Evolutionary conservation across 2,113 vertebrate genomes (phyloP).

Genomic region (Sarotherodon lohbergeri): DNA sequence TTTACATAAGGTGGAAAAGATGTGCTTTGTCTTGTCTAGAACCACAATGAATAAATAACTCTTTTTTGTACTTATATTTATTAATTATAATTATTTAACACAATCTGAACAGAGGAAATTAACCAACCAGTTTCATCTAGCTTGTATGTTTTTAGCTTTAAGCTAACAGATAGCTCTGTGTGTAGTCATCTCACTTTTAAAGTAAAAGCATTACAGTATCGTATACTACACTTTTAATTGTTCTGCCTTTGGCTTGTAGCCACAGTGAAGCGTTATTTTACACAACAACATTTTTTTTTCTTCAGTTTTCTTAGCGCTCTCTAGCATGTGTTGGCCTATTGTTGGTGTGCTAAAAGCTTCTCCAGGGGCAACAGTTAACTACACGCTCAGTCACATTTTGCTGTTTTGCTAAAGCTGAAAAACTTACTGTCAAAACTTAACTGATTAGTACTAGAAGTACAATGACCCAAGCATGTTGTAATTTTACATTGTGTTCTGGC

Average conservation of each 20-base stretch:
- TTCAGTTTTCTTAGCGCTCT: accelerated
- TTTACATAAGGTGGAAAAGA: not conserved
- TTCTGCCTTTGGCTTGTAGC: not conserved
- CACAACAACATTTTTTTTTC: not conserved
- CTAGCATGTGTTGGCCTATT: not conserved
- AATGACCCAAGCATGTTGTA: not conserved
- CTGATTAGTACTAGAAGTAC: not conserved
- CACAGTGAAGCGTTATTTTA: not conserved
- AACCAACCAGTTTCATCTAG: not conserved
- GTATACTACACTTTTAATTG: accelerated
- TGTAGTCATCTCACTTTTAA: not conserved
- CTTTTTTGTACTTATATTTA: not conserved
- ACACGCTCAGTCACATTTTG: not conserved
- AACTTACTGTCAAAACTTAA: not conserved
- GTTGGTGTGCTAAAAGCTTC: not conserved
- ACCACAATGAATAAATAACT: accelerated
- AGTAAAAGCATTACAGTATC: not conserved
- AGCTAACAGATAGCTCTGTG: not conserved
- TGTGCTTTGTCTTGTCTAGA: not conserved
- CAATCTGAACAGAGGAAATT: not conserved
- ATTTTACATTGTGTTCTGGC: not conserved
- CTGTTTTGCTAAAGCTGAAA: not conserved
- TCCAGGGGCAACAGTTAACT: not conserved
- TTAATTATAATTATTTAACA: not conserved
- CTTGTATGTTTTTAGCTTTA: not conserved